Evolutionary conservation across 2,113 vertebrate genomes (phyloP).

Genomic region (Mastomys coucha): DNA sequence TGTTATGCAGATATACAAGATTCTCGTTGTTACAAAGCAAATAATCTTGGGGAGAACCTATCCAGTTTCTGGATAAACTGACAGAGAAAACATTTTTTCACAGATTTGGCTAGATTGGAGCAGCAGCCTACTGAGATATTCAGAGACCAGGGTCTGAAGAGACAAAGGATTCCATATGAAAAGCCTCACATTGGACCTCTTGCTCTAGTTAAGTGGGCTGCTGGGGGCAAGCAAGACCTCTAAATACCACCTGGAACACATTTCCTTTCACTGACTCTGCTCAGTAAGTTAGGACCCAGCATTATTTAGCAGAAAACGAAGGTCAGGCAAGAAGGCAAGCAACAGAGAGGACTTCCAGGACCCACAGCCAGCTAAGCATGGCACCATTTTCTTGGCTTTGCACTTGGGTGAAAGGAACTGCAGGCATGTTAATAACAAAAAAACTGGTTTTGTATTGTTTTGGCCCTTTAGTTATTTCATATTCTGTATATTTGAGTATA

Average conservation of each 20-base stretch:
- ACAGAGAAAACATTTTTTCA: not conserved
- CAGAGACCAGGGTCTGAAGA: no score
- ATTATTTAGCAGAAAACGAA: not conserved
- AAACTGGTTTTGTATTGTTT: not conserved
- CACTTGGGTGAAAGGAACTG: not conserved
- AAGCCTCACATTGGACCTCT: not conserved
- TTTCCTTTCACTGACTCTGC: not conserved
- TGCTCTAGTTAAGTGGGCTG: not conserved
- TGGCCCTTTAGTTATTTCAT: not conserved
- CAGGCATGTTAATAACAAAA: not conserved
- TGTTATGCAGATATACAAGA: not conserved
- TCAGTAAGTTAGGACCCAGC: not conserved
- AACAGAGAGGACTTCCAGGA: not conserved
- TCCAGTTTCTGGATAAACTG: constrained; percentile 18
- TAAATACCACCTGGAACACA: not conserved
- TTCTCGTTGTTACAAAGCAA: not conserved
- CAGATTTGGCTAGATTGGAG: not conserved
- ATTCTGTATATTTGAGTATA: not conserved
- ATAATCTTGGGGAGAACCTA: not conserved
- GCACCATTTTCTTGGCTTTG: no score
- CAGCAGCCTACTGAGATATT: not conserved
- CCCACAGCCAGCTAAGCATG: not conserved
- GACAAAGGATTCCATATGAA: not conserved
- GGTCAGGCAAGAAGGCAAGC: not conserved
- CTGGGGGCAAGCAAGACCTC: not conserved